Percentiles rank a stretch among this genome's conserved stretches.
phyloP scores from a whole-genome alignment of 2,113 vertebrate species.

The Mus spicilegus region DNA sequence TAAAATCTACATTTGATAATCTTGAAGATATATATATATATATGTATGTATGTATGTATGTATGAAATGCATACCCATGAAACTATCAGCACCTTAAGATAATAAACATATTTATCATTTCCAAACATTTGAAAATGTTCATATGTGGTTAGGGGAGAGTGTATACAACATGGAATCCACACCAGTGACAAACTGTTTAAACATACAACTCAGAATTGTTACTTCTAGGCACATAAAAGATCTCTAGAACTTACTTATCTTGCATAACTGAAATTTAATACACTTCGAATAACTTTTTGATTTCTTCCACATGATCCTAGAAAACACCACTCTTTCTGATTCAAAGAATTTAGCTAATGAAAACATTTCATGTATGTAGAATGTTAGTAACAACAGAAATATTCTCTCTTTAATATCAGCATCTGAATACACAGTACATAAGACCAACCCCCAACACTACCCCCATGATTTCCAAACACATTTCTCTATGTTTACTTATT shows the following conservation, averaged over 20 bases:
- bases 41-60: too few species aligned
- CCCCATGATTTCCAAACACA: constrained; percentile 10
- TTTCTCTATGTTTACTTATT: background rate
- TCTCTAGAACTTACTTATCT: background rate
- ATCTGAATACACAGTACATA: too few species aligned
- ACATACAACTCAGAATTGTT: background rate
- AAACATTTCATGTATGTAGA: background rate
- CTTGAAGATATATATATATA: background rate
- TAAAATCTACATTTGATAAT: background rate
- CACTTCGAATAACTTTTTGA: background rate
- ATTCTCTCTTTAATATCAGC: too few species aligned
- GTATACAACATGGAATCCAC: background rate
- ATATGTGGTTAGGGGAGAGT: background rate
- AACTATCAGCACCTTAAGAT: background rate
- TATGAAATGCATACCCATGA: background rate
- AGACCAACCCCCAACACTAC: too few species aligned
- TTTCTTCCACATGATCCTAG: background rate
- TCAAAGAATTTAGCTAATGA: background rate
- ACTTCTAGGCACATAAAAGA: background rate
- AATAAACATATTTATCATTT: background rate
- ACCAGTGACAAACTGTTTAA: background rate
- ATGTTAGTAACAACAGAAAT: background rate
- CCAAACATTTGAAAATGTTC: background rate
- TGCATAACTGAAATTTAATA: background rate
- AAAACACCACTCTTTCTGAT: background rate